Conservation (phyloP, 2,888 invertebrate species). For the Melolontha melolontha region DNA sequence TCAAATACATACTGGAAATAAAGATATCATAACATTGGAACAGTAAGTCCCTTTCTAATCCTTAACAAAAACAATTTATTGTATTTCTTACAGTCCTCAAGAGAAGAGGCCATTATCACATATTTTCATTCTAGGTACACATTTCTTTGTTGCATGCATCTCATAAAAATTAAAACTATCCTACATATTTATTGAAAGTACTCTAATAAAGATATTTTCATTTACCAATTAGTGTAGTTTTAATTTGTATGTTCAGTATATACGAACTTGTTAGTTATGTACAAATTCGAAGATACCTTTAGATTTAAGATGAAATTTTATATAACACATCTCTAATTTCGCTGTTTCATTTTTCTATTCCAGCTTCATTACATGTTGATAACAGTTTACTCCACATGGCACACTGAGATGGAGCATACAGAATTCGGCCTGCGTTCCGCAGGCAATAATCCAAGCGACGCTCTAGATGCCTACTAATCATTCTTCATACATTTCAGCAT, state of each 20-base stretch:
- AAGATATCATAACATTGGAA: constrained; percentile 93
- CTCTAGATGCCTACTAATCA: constrained; percentile 15
- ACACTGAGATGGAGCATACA: constrained; percentile 9
- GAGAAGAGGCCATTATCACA: constrained; percentile 8
- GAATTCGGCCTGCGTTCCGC: constrained; percentile 37
- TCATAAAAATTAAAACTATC: no score
- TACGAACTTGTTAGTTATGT: no score
- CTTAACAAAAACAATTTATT: neutral
- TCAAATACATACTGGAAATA: constrained; percentile 86
- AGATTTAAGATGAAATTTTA: no score
- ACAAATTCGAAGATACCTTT: no score
- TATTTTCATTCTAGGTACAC: no score
- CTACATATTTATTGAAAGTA: no score
- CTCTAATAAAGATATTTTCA: no score
- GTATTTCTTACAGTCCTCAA: constrained; percentile 37
- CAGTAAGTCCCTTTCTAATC: constrained; percentile 80
- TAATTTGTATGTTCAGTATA: no score
- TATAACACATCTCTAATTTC: constrained; percentile 52
- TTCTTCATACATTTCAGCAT: constrained; percentile 25
- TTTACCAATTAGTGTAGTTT: no score
- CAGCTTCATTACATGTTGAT: constrained; percentile 54
- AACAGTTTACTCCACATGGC: neutral
- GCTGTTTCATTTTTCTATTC: constrained; percentile 62
- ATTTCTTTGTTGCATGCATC: no score
- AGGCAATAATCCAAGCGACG: constrained; percentile 16